Conservation (phyloP, 2,888 invertebrate species). For the Eilema caniola region DNA sequence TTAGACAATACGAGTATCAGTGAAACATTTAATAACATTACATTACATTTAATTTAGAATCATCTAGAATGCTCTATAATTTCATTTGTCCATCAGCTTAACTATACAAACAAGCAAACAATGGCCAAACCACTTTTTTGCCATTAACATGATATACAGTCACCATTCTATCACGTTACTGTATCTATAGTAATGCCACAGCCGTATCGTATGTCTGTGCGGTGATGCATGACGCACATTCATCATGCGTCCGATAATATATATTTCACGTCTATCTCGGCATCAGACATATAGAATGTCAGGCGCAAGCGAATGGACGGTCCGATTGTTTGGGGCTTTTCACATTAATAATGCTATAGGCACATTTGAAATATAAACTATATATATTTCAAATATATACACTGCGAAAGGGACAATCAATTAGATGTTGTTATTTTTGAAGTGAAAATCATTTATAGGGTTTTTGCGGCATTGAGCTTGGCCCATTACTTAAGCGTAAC, state of each 20-base stretch:
- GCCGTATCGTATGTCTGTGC: conserved; percentile 40
- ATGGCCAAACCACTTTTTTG: conserved; percentile 4
- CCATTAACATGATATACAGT: conserved; percentile 11
- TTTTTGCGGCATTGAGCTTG: neutral
- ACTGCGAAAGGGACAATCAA: neutral
- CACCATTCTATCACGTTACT: conserved; percentile 11
- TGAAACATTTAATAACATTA: too few species aligned
- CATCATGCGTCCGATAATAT: conserved; percentile 42
- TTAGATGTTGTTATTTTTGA: neutral
- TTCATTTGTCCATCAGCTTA: too few species aligned
- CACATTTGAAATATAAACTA: conserved; percentile 11
- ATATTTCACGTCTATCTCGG: conserved; percentile 23
- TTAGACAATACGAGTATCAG: too few species aligned
- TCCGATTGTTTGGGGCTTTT: conserved; percentile 7
- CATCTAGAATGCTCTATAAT: too few species aligned
- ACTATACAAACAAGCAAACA: too few species aligned
- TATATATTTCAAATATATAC: neutral
- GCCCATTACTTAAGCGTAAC: too few species aligned
- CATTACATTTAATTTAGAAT: too few species aligned
- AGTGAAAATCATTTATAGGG: neutral
- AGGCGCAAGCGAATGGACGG: conserved; percentile 11
- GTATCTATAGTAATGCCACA: conserved; percentile 25
- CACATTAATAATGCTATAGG: neutral
- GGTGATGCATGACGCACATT: conserved; percentile 40
- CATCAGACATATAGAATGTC: conserved; percentile 25